A percentile compares a stretch with the other conserved stretches of the same genome.
Conservation (phyloP, 2,113 vertebrate genomes). For the Eleginops maclovinus region DNA sequence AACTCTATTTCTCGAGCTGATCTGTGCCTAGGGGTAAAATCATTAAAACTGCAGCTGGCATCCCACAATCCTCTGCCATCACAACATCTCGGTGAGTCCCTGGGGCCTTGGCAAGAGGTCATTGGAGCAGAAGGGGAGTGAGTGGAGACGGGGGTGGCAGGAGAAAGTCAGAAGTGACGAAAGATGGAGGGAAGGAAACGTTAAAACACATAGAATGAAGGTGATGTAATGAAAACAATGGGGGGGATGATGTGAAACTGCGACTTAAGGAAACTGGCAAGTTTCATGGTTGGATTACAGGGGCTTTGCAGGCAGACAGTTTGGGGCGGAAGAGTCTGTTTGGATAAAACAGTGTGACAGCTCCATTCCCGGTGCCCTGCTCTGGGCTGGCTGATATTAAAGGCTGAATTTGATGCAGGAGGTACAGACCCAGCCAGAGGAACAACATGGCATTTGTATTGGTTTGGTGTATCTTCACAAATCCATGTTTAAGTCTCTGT, state of each 20-base stretch:
- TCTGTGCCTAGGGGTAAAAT: slow-evolving; percentile 76
- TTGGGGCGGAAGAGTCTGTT: slow-evolving; percentile 49
- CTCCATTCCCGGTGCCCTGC: slow-evolving; percentile 45
- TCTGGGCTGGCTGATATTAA: slow-evolving; percentile 65
- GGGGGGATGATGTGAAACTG: slow-evolving; percentile 33
- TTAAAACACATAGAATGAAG: slow-evolving; percentile 34
- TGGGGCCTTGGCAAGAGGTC: slow-evolving; percentile 62
- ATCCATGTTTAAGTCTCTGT: slow-evolving; percentile 15
- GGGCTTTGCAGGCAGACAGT: slow-evolving; percentile 66
- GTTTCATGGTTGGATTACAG: slow-evolving; percentile 68
- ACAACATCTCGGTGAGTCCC: slow-evolving; percentile 58
- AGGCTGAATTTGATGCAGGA: slow-evolving; percentile 54
- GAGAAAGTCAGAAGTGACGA: neutral
- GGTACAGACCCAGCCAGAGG: slow-evolving; percentile 35
- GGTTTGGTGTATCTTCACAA: slow-evolving; percentile 15
- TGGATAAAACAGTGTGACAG: slow-evolving; percentile 64
- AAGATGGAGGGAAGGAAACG: slow-evolving; percentile 19
- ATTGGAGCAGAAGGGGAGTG: slow-evolving; percentile 19
- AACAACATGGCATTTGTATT: slow-evolving; percentile 29
- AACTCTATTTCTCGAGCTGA: slow-evolving; percentile 65
- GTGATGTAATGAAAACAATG: slow-evolving; percentile 36
- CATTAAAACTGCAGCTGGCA: slow-evolving; percentile 80
- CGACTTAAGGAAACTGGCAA: slow-evolving; percentile 49
- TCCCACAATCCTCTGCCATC: slow-evolving; percentile 33
- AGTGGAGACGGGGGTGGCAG: slow-evolving; percentile 1